Percentiles rank a stretch among this genome's conserved stretches.
phyloP scores from a whole-genome alignment of 2,888 invertebrate species.

The Xestia ashworthii region DNA sequence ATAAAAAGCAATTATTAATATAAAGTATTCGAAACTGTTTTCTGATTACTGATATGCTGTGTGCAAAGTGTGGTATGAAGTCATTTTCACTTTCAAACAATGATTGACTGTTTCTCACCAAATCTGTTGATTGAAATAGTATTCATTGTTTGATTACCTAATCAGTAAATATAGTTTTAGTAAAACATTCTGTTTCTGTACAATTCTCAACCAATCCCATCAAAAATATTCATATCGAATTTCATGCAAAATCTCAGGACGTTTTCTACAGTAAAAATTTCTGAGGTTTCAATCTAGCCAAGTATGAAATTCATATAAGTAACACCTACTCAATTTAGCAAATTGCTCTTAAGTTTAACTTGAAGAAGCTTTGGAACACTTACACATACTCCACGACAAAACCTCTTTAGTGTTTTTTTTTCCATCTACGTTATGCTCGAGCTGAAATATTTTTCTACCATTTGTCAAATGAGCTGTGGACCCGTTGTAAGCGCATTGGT shows the following conservation, averaged over 20 bases:
- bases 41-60: constrained; percentile 31
- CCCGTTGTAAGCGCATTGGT: not conserved
- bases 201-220: not conserved
- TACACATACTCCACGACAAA: not conserved
- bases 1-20: not conserved
- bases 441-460: not conserved
- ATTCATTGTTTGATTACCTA: not conserved
- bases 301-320: constrained; percentile 16
- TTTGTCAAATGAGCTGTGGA: not conserved
- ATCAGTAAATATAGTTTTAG: constrained; percentile 6
- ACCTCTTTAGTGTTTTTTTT: not conserved
- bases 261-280: not conserved
- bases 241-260: not conserved
- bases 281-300: not conserved
- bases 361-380: not conserved
- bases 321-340: constrained; percentile 22
- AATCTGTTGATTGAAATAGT: not conserved
- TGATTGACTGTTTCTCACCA: not conserved
- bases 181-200: not conserved
- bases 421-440: not conserved
- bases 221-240: constrained; percentile 15
- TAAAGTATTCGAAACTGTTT: not conserved
- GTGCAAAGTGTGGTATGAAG: not conserved
- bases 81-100: constrained; percentile 23
- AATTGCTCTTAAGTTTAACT: not conserved